A percentile compares a stretch with the other conserved stretches of the same genome.
These are phyloP conservation scores for Drosophila gaucha DNA, from an alignment of 2,888 invertebrate species.

Conservation along the genomic window DNA sequence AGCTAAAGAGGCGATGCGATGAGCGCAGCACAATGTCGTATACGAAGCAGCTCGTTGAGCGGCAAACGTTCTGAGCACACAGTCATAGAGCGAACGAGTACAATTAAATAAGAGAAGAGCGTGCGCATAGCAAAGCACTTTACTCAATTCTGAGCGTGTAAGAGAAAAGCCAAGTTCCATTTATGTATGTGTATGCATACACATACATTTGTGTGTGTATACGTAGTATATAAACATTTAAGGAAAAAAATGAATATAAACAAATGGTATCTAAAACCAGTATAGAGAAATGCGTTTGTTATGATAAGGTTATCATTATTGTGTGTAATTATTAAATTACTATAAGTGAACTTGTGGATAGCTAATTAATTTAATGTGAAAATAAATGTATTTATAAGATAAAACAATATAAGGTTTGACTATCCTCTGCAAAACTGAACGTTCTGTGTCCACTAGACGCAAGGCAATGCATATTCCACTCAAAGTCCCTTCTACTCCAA, in stretches of 20 bases:
- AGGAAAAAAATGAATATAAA: background rate
- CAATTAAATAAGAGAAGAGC: constrained; percentile 31
- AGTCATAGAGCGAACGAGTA: constrained; percentile 12
- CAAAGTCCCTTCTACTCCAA: constrained; percentile 15
- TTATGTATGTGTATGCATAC: constrained; percentile 5
- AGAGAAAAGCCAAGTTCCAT: constrained; percentile 3
- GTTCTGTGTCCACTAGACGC: too few species aligned
- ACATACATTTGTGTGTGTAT: background rate
- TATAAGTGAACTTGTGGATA: background rate
- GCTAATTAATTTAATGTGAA: background rate
- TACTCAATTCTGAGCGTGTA: constrained; percentile 1
- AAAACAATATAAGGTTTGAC: too few species aligned
- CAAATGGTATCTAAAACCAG: background rate
- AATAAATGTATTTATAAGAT: too few species aligned
- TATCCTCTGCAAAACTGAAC: too few species aligned
- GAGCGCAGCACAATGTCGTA: constrained; percentile 47
- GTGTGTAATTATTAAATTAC: background rate
- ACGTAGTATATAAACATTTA: background rate
- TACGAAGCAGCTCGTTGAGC: constrained; percentile 29
- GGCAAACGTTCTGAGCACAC: background rate
- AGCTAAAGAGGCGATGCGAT: constrained; percentile 62
- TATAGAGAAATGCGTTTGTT: background rate
- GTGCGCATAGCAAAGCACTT: constrained; percentile 40
- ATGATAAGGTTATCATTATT: constrained; percentile 6
- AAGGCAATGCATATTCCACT: constrained; percentile 17